Base-by-base conservation (phyloP, 2,888 invertebrate genomes). In the Aromia moschata region DNA sequence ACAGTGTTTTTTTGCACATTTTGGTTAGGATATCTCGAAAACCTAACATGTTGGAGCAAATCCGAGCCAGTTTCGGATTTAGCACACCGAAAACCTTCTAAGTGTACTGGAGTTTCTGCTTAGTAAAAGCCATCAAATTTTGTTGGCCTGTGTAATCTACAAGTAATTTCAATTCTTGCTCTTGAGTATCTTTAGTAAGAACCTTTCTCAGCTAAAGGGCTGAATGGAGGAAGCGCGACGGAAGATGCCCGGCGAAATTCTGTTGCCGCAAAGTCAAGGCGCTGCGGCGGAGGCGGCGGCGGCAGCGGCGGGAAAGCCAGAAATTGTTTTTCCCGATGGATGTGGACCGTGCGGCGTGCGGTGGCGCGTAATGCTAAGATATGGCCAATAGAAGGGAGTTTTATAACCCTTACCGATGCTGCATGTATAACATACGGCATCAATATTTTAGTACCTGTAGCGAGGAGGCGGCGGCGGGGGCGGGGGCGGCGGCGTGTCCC, bases 341-440 rank as follows among this genome's bases (percentile, higher is more conserved):
- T 74, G 41, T 31, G 72, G 66, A 70, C 74, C 74, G 77, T 73
- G 72, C 73, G 75, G 76, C 75, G 70, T 71, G 71, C 68, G 73
- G 72, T 63, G 67, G 66, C 64, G 67, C 72, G 80, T 81, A 81
- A 80, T 79, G 79, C 78, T 80, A 80, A 80, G 80, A 81, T 80
- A 81, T 81, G 81, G 81, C 81, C 80, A 79, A 80, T 80, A 79
- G 78, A 77, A 76, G 77, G 77, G 76, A 78, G 80, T 81, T 81
- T 81, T 80, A 81, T 80, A 79, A 77, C 80, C 79, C 73, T 75
- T 79, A 81, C 80, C 79, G 79, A 79, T 80, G 80, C 79, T 80
- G 81, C 80, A 81, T 81, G 80, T 80, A 80, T 80, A 80, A 80
- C 77, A 64, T 73, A 73, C 70, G 74, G 73, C 77, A 77, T 81